Evolutionary conservation across 2,113 vertebrate genomes (phyloP), one percentile per base, ranked within the genome.

Genomic region (Choloepus hoffmanni): DNA sequence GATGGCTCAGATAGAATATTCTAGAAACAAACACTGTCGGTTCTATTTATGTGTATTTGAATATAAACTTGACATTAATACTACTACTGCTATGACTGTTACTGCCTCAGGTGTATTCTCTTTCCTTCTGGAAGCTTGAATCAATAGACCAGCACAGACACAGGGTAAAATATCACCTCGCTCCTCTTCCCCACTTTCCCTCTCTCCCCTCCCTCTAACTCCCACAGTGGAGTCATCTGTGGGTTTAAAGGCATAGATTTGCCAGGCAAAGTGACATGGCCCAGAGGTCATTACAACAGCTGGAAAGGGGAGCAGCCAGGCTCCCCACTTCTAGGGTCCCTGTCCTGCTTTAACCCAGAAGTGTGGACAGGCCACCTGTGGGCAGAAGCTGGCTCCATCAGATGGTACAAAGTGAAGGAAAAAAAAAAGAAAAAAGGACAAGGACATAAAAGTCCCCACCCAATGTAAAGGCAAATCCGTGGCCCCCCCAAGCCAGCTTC

Each of bases 1-100:
- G 82, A 85, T 0, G 33, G 40, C 23, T 85, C 48, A 73, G 26
- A 58, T 24, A 83, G 94, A 70, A 97, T 89, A 72, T 72, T 84
- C 83, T 43, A 76, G 79, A 93, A 94, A 62, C n/a, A 72, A 78
- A 62, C 50, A 78, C 12, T 36, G 40, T 65, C 48, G 70, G 50
- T 81, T 79, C 63, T 85, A 63, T 86, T 93, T 62, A 30, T 1
- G 4, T 45, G 3, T 62, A 53, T 68, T 88, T 90, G 76, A 96
- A 43, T 91, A 43, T 65, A 60, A 87, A 65, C 62, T 36, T 24
- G n/a, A 26, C 10, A 26, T 45, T 19, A 26, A n/a, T 26, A 19
- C 33, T 30, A 48, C 55, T 68, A 81, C 55, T 55, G 60, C 43
- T 30, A 2, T 28, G 50, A 24, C 15, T 78, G 9, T 67, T 50